These are phyloP conservation scores for Oenanthe melanoleuca DNA, from an alignment of 2,113 vertebrate species.

Conservation along the genomic window DNA sequence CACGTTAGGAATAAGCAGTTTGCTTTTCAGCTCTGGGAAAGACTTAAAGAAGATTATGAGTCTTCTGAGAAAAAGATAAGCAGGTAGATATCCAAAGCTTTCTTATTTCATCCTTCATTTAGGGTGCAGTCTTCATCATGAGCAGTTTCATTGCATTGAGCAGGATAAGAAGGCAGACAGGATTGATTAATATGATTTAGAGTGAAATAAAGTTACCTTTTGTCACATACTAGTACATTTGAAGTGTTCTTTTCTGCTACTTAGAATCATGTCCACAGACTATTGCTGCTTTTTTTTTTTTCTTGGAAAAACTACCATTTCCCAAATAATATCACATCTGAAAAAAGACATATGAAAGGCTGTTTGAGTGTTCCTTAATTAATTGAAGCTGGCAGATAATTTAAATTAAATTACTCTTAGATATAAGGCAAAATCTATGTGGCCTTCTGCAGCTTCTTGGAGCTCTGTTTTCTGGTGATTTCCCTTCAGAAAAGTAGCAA, in stretches of 20 bases:
- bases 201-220: background rate
- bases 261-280: background rate
- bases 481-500: slow-evolving; percentile 21
- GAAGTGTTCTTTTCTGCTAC: background rate
- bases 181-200: background rate
- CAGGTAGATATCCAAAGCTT: background rate
- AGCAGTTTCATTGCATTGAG: background rate
- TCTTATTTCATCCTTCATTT: background rate
- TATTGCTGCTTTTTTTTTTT: background rate
- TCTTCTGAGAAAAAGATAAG: background rate
- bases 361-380: background rate
- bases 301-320: background rate
- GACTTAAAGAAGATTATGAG: background rate
- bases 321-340: background rate
- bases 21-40: background rate
- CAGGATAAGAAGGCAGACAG: background rate
- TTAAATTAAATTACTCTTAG: slow-evolving; percentile 17
- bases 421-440: slow-evolving; percentile 22
- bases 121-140: background rate
- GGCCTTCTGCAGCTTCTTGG: background rate
- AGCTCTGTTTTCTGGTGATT: background rate
- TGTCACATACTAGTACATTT: background rate
- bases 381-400: slow-evolving; percentile 10
- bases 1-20: background rate
- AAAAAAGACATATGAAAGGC: background rate